phyloP scores from a whole-genome alignment of 2,113 vertebrate genomes.

The Neomonachus schauinslandi region DNA sequence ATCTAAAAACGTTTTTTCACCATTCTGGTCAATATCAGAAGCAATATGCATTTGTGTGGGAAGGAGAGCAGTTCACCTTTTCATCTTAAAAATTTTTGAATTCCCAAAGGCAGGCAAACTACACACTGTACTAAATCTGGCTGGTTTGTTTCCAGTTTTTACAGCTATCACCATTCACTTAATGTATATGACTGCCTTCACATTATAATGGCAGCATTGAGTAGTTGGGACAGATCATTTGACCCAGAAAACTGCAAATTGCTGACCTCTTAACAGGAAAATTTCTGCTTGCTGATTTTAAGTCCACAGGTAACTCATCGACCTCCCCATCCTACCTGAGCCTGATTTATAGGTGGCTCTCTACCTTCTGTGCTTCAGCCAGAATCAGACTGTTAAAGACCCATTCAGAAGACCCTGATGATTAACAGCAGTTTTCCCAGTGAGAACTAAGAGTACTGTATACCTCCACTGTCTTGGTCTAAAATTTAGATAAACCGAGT shows the following conservation, averaged over 20 bases:
- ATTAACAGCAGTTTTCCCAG: background rate
- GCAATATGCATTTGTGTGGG: background rate
- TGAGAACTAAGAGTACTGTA: background rate
- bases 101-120: background rate
- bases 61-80: background rate
- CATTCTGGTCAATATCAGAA: background rate
- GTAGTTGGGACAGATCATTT: background rate
- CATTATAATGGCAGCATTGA: background rate
- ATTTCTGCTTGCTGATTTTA: background rate
- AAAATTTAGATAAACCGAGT: background rate
- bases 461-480: background rate
- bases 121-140: background rate
- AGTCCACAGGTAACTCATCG: background rate
- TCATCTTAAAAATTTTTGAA: no score
- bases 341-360: no score
- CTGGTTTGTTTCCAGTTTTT: background rate
- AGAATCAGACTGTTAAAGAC: background rate
- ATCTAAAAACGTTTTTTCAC: background rate
- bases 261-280: background rate
- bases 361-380: no score
- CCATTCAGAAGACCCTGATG: background rate
- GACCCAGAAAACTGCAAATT: background rate
- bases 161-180: background rate
- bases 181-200: background rate
- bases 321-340: background rate